Evolutionary conservation across 1,140 invertebrate genomes (phyloP), one percentile per base, ranked within the genome.

Genomic region (Drosophila subobscura): DNA sequence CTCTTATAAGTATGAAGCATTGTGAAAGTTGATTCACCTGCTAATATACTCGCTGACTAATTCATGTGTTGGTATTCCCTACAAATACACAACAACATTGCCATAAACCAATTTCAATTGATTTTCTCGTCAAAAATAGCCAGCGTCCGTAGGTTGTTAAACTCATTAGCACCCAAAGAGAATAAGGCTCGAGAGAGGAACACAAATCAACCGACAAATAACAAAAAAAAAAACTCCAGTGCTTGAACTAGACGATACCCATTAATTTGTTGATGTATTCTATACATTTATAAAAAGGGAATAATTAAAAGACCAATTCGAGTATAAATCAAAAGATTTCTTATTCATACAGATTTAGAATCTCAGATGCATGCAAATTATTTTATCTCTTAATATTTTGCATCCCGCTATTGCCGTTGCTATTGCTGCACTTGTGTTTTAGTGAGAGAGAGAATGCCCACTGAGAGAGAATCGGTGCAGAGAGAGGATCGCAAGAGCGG

Each of bases 81-180:
- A 10, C 40, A 23, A 47, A 47, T 1, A 12, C 20, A 23, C 8
- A 47, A 23, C 8, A 47, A 29, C 65, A 58, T 58, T 25, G 8
- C 29, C 33, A 45, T 40, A 20, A 37, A 5, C 52, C 59, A 74
- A 56, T 74, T 46, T 59, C 37, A 55, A 67, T 60, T 56, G 44
- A 63, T 70, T 61, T 55, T 63, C 54, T 54, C 57, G 49, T 65
- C 70, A 66, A 57, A 67, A 73, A 76, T 67, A 57, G 49, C 60
- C 58, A 14, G 49, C 8, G 2, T 37, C 33, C 33, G 33, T 37
- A 66, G 77, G 77, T 79, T 84, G 72, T 77, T 80, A 84, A 85
- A 85, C 77, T 73, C 77, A 67, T 80, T 77, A 67, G 66, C 41
- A 55, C 53, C 60, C 52, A 74, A 46, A 70, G 50, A 33, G 8